A percentile compares a stretch with the other conserved stretches of the same genome.
Conservation (phyloP, 2,888 invertebrate genomes). For the Aplocera efformata region DNA sequence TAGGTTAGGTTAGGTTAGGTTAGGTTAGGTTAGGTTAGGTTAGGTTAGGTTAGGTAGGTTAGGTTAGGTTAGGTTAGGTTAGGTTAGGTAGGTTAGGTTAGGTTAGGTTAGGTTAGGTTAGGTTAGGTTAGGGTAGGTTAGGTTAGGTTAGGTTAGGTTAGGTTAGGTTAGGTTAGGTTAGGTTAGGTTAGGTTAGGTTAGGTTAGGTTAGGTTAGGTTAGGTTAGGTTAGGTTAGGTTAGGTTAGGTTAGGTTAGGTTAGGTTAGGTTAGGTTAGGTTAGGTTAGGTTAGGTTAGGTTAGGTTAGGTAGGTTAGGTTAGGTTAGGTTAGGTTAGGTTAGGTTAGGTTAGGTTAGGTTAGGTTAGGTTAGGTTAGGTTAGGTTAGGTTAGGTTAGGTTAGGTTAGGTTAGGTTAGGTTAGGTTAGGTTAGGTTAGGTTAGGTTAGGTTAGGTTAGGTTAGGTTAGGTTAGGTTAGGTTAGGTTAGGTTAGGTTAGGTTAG, state of each 20-base stretch:
- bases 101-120: too few relatives aligned
- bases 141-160: slow-evolving; percentile 13
- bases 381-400: slow-evolving; percentile 26
- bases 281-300: slow-evolving; percentile 12
- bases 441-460: slow-evolving; percentile 18
- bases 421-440: slow-evolving; percentile 23
- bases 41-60: slow-evolving; percentile 15
- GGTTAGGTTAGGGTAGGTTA: too few relatives aligned
- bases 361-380: slow-evolving; percentile 27
- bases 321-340: slow-evolving; percentile 9
- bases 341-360: slow-evolving; percentile 17
- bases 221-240: slow-evolving; percentile 16
- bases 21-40: slow-evolving; percentile 13
- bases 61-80: too few relatives aligned
- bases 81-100: too few relatives aligned
- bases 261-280: slow-evolving; percentile 12
- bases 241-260: slow-evolving; percentile 15
- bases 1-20: slow-evolving; percentile 3
- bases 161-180: slow-evolving; percentile 13
- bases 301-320: too few relatives aligned
- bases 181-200: slow-evolving; percentile 11
- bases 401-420: slow-evolving; percentile 26
- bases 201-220: slow-evolving; percentile 13
- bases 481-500: slow-evolving; percentile 20
- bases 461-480: slow-evolving; percentile 19